phyloP scores from a whole-genome alignment of 2,888 invertebrate species.

The Plagodis pulveraria region DNA sequence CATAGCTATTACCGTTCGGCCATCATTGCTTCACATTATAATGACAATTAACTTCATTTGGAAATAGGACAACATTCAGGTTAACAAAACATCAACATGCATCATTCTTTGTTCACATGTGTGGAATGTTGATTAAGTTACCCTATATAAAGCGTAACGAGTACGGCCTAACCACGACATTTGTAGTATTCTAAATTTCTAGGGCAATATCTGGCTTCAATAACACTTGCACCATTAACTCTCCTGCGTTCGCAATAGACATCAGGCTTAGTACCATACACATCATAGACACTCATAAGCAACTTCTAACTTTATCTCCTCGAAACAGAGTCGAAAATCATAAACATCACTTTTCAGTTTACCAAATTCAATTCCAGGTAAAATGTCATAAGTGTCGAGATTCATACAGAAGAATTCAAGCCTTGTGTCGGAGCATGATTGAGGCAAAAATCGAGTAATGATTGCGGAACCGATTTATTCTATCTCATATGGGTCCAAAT shows the following conservation, averaged over 20 bases:
- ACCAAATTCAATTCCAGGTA: constrained; percentile 18
- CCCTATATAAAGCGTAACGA: constrained; percentile 28
- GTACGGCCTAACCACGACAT: constrained; percentile 45
- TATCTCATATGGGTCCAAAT: constrained; percentile 72
- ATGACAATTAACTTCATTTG: no score
- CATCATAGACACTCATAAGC: constrained; percentile 31
- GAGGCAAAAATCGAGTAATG: neutral
- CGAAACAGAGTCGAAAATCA: constrained; percentile 45
- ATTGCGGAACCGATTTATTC: constrained; percentile 59
- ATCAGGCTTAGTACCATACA: constrained; percentile 56
- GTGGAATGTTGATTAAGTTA: constrained; percentile 18
- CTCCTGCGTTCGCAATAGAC: constrained; percentile 65
- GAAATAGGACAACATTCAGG: no score
- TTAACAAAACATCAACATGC: neutral
- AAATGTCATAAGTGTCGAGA: constrained; percentile 15
- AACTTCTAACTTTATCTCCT: constrained; percentile 46
- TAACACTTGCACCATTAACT: constrained; percentile 79
- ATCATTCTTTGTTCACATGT: neutral
- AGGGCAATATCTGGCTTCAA: constrained; percentile 74
- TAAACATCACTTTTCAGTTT: constrained; percentile 6
- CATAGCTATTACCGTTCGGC: no score
- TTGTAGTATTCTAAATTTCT: constrained; percentile 51
- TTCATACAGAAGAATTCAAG: constrained; percentile 21
- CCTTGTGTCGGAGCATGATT: constrained; percentile 16
- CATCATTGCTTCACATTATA: no score